These are phyloP conservation scores for Melieria omissa DNA, from an alignment of 2,888 invertebrate species.

Conservation along the genomic window DNA sequence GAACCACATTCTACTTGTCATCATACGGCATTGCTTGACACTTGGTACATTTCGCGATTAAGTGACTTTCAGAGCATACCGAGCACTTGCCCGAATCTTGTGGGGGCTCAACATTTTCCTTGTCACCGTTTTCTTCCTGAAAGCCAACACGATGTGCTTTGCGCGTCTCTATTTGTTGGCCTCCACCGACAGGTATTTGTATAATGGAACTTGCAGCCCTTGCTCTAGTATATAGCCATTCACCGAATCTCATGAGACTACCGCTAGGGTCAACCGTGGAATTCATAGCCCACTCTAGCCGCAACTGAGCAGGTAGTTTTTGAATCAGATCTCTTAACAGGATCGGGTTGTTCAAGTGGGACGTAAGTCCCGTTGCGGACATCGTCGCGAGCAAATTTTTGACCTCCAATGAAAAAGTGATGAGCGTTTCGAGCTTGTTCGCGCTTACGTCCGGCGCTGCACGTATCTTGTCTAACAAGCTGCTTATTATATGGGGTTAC, in stretches of 20 bases:
- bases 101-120: neutral
- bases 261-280: neutral
- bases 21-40: slow-evolving; percentile 10
- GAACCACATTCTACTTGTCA: slow-evolving; percentile 27
- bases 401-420: slow-evolving; percentile 19
- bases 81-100: no score
- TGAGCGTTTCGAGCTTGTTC: slow-evolving; percentile 24
- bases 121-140: neutral
- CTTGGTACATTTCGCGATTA: neutral
- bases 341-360: slow-evolving; percentile 18
- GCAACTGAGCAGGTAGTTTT: slow-evolving; percentile 16
- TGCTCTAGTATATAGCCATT: slow-evolving; percentile 1
- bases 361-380: slow-evolving; percentile 6
- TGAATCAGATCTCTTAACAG: slow-evolving; percentile 14
- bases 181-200: neutral
- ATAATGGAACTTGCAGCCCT: slow-evolving; percentile 8
- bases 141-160: slow-evolving; percentile 17
- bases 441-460: slow-evolving; percentile 17
- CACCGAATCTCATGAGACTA: neutral
- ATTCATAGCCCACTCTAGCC: slow-evolving; percentile 17
- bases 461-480: slow-evolving; percentile 27
- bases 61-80: fast-evolving
- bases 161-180: slow-evolving; percentile 12
- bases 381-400: slow-evolving; percentile 10
- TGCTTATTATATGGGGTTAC: slow-evolving; percentile 25